Base-by-base conservation (phyloP, 1,140 invertebrate genomes). In the Leptinotarsa undecemlineata region DNA sequence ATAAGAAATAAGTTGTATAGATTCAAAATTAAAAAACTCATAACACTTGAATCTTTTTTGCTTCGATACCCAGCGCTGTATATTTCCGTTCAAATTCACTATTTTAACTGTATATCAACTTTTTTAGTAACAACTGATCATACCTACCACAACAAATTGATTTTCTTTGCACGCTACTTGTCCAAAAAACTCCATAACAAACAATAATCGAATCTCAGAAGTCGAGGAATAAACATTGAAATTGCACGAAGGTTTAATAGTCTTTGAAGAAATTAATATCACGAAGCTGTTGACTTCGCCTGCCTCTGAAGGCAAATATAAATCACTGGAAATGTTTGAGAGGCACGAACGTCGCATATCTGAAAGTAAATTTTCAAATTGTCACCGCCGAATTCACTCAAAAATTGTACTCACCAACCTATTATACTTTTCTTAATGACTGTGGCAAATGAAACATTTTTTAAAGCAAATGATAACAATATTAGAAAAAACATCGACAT, bases 1-100 rank as follows among this genome's bases (percentile, higher is more conserved):
- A 89, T 42, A 91, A 90, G 80, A 62, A 69, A 68, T 72, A 71
- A 61, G 6, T 5, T 69, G 17, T 47, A 33, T 33, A 11, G 2
- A 11, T 42, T 42, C 33, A 42, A 42, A 11, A 42, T 42, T 42
- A 42, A 42, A 33, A 33, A 33, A 1, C 1, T 33, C 6, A 33
- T 6, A 42, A 42, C 33, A 42, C 88, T 71, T 72, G 5, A 3
- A 1, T 11, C 19, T 42, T 42, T 42, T 42, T 42, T 42, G 33
- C 33, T 42, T 42, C 33, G 2, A 42, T 42, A 42, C 33, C 33
- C 33, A 42, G 26, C 26, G 26, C 8, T 11, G 11, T 42, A 42
- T 42, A 42, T 42, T 42, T 42, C 8, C 8, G 8, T 42, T 42
- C 8, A 42, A 42, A 8, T 42, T 11, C 8, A 42, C 8, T 42